phyloP scores from a whole-genome alignment of 92 coral and sea anemone species.

The Nematostella vectensis region DNA sequence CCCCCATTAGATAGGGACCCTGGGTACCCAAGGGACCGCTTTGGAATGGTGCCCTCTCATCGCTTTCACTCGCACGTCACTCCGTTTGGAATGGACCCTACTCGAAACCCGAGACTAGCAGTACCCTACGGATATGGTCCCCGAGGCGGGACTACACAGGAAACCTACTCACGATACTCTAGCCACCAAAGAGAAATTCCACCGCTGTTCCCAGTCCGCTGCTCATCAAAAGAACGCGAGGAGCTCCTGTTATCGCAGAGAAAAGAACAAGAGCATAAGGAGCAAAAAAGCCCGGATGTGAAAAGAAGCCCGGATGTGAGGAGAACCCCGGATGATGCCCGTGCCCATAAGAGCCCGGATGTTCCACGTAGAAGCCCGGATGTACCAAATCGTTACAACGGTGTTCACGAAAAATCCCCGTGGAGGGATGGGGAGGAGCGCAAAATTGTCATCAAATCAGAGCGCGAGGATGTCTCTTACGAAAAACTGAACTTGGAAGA shows the following conservation, averaged over 20 bases:
- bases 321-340: no score
- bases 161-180: constrained; percentile 33
- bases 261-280: constrained; percentile 11
- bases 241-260: constrained; percentile 15
- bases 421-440: not conserved
- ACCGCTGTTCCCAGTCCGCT: constrained; percentile 60
- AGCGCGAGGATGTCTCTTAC: constrained; percentile 2
- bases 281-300: constrained; percentile 13
- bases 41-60: constrained; percentile 23
- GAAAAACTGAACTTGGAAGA: constrained; percentile 27
- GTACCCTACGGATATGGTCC: constrained; percentile 26
- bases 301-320: not conserved
- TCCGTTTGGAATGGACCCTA: constrained; percentile 37
- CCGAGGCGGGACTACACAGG: constrained; percentile 22
- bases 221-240: constrained; percentile 43
- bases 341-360: not conserved
- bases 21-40: constrained; percentile 32
- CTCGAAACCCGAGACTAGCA: constrained; percentile 21
- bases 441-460: not conserved
- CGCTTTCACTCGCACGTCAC: constrained; percentile 30
- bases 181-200: constrained; percentile 57
- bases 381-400: not conserved
- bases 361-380: constrained; percentile 2
- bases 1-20: constrained; percentile 29
- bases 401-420: constrained; percentile 1